Base-by-base conservation (phyloP, 2,797 vertebrate species). In the Propithecus perrieri region DNA sequence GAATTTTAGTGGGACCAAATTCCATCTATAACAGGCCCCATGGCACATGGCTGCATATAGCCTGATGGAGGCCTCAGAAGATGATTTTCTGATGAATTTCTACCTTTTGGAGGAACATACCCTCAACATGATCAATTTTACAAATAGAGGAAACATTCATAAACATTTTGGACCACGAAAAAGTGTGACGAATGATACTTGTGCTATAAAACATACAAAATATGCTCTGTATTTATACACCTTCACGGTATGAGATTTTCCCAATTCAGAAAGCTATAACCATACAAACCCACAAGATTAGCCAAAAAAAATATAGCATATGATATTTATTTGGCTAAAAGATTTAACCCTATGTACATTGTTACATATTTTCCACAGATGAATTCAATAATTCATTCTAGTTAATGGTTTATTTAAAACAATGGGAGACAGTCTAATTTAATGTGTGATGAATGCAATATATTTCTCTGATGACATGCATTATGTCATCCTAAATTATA, bases 391-490 rank as follows among this genome's bases (percentile, higher is more conserved):
- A 88, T 67, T 84, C 9, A 48, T 38, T 93, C 33, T 41, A 93
- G 12, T 71, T 87, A 90, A 61, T 83, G 4, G 11, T 90, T 91
- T 85, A 50, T 84, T 88, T 88, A 84, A 95, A 72, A 74, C 35
- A 79, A 74, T 65, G 7, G 4, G 15, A 63, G 28, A 80, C 14
- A 72, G 30, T 63, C 10, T 65, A 91, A 91, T 72, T 46, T 74
- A 95, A 59, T 59, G 18, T 76, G 33, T 65, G 43, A 83, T 76
- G 63, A 87, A 55, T 81, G 41, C 17, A 85, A 72, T 43, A 35
- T 35, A 55, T 55, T 93, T 87, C 38, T 69, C 17, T 50, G 24
- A 87, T 59, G 30, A 43, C 35, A 79, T 14, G 46, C 14, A 75
- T 85, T 93, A 72, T 84, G 18, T 63, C 69, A 53, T 65, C 71